A percentile compares a stretch with the other conserved stretches of the same genome.
phyloP scores from a whole-genome alignment of 2,888 invertebrate species.

The Elgonia sp. region DNA sequence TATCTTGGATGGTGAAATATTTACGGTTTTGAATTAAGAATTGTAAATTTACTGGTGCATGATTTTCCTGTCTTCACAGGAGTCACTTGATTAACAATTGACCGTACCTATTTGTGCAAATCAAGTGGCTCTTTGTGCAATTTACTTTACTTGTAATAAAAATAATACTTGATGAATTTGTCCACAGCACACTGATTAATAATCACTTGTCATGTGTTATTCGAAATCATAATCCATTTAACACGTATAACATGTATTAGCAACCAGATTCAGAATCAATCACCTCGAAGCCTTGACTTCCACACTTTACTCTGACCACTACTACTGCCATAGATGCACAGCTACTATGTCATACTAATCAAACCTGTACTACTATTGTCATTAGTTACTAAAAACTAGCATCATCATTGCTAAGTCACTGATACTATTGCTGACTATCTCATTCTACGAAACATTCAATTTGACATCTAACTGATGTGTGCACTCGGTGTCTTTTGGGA shows the following conservation, averaged over 20 bases:
- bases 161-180: slow-evolving; percentile 50
- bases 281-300: slow-evolving; percentile 85
- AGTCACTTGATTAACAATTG: neutral
- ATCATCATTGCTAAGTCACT: slow-evolving; percentile 67
- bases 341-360: slow-evolving; percentile 76
- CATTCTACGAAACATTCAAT: slow-evolving; percentile 55
- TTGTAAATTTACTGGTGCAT: slow-evolving; percentile 31
- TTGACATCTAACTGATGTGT: slow-evolving; percentile 75
- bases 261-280: slow-evolving; percentile 79
- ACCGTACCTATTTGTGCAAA: neutral
- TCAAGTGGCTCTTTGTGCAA: neutral
- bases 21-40: slow-evolving; percentile 14
- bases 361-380: slow-evolving; percentile 76
- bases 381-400: slow-evolving; percentile 73
- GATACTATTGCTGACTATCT: slow-evolving; percentile 67
- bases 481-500: slow-evolving; percentile 83
- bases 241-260: slow-evolving; percentile 71
- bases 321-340: slow-evolving; percentile 75
- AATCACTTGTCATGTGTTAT: slow-evolving; percentile 52
- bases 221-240: slow-evolving; percentile 68
- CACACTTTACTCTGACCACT: slow-evolving; percentile 86
- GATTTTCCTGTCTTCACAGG: slow-evolving; percentile 5
- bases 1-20: slow-evolving; percentile 4
- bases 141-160: slow-evolving; percentile 7
- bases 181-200: slow-evolving; percentile 59